Evolutionary conservation across 2,113 vertebrate species (phyloP), one percentile per base, ranked within the genome.

Genomic region (Phyllostomus discolor): DNA sequence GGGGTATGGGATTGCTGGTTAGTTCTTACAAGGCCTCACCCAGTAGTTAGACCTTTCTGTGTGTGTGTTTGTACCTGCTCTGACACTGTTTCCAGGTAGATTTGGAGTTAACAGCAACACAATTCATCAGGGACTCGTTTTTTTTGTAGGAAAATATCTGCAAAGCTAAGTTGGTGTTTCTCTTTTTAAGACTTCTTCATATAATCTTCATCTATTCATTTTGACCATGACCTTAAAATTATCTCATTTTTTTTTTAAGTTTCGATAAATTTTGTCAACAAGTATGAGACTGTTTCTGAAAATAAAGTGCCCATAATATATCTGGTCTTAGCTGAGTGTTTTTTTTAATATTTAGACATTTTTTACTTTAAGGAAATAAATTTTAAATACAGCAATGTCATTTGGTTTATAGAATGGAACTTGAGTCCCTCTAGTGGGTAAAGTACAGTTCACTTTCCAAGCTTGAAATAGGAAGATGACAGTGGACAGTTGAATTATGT

Each of bases 351-450:
- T 67, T 54, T 73, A 83, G 64, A 48, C 72, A 86, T 3, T 10
- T 76, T 88, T 79, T 85, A 81, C 80, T 85, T 83, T 72, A 81
- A 94, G 91, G 35, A 83, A 89, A 83, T 48, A 81, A 66, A 62
- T 19, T 90, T 64, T 90, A 81, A 59, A 41, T 73, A 66, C 3
- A 92, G 41, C 79, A 64, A 15, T 80, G 7, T 82, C 26, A n/a
- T 84, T 87, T 69, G 46, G 22, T 52, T 96, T 92, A 92, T 67
- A 85, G 95, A 87, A 76, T 95, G 76, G 95, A 90, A 69, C 54
- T 33, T 95, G 95, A 96, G 90, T 97, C 97, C 97, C 97, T 97
- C 97, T 98, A 97, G 95, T 98, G 97, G 97, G 38, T 75, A 70
- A 38, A 76, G 14, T 76, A 11, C 46, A 57, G 66, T 86, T 82